Evolutionary conservation across 1,140 invertebrate genomes (phyloP), one percentile per base, ranked within the genome.

Genomic region (Heliconius hermathena): DNA sequence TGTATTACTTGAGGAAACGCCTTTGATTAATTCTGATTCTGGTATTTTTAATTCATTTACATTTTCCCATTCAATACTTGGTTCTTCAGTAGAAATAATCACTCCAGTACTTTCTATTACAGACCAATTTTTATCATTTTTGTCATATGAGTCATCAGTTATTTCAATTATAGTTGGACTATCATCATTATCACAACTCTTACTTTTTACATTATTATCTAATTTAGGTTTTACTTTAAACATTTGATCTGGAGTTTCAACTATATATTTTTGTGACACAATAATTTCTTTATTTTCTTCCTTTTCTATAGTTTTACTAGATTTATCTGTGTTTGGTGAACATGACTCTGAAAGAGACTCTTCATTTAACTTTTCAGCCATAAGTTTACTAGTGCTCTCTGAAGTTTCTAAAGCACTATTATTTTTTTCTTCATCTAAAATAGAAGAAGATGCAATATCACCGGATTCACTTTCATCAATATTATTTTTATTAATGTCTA

Each of bases 111-210:
- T 86, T 73, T 95, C 92, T 52, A 89, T 84, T 70, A 92, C 46
- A 74, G 83, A 74, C 33, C 88, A 73, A 71, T 54, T 79, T 60
- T 82, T 80, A 76, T 91, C 90, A 71, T 82, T 83, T 74, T 84
- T 73, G 11, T 13, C 54, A 71, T 76, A 57, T 71, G 26, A 76
- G 11, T 91, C 87, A 80, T 95, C 95, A 16, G 93, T 91, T 33
- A 96, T 86, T 89, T 96, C 95, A 83, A 94, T 88, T 54, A 96
- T 96, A 57, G 90, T 91, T 6, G 95, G 89, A 73, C 79, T 87
- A 77, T 96, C 95, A 76, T 95, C 95, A 83, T 95, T 94, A 84
- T 96, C 95, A 52, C 95, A 90, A 88, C 95, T 96, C 87, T 94
- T 95, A 86, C 95, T 95, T 92, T 96, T 96, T 18, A 88, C 76